These are phyloP conservation scores for Electrona antarctica DNA, from an alignment of 2,113 vertebrate species.

Conservation along the genomic window DNA sequence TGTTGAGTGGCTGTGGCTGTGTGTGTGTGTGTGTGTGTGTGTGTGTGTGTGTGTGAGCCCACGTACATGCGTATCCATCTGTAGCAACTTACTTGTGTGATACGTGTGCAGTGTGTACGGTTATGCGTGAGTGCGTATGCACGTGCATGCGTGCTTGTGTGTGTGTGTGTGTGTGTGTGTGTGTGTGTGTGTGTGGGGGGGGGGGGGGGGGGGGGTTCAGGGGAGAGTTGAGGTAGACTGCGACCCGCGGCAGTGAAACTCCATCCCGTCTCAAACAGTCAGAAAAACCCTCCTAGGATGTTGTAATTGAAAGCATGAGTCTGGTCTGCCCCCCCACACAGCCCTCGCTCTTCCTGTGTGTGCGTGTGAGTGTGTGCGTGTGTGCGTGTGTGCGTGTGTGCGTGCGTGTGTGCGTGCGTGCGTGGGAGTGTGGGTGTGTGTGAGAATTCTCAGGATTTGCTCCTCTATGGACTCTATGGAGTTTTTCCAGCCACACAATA, in stretches of 20 bases:
- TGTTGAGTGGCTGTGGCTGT: conserved; percentile 5
- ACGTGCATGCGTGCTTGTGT: too few relatives aligned
- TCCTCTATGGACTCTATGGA: too few relatives aligned
- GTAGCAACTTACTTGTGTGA: background rate
- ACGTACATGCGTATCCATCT: background rate
- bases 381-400: conserved; percentile 12
- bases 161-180: background rate
- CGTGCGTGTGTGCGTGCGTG: background rate
- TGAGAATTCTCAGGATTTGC: too few relatives aligned
- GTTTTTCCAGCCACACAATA: too few relatives aligned
- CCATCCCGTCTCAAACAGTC: conserved; percentile 36
- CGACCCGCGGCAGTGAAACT: conserved; percentile 31
- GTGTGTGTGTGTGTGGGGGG: conserved; percentile 9
- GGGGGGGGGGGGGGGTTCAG: conserved; percentile 5
- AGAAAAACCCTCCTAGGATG: conserved; percentile 21
- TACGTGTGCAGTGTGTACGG: conserved; percentile 2
- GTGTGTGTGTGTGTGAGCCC: background rate
- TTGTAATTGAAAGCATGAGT: conserved; percentile 38
- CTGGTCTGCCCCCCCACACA: background rate
- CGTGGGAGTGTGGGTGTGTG: too few relatives aligned
- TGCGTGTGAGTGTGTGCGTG: conserved; percentile 2
- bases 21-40: too few relatives aligned
- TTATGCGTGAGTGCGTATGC: too few relatives aligned
- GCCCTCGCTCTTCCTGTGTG: background rate
- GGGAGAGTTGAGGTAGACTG: conserved; percentile 32